A percentile compares a stretch with the other conserved stretches of the same genome.
Conservation (phyloP, 2,113 vertebrate species). For the Hypomesus transpacificus region DNA sequence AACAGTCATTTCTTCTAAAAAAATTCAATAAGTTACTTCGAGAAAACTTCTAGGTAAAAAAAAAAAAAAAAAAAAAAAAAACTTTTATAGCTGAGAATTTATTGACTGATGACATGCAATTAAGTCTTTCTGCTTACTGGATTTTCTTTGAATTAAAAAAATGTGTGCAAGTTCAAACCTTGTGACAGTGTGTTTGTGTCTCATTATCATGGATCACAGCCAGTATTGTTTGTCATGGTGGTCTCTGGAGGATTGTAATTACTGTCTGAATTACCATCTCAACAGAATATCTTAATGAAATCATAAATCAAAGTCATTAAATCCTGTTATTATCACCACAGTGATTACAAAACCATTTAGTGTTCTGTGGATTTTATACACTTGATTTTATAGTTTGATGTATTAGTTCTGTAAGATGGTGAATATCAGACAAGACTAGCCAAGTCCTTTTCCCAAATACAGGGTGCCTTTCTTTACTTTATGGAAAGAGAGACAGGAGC, state of each 20-base stretch:
- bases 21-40: constrained; percentile 51
- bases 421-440: no score
- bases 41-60: constrained; percentile 20
- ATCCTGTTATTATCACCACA: no score
- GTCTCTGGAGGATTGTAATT: no score
- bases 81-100: constrained; percentile 81
- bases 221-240: neutral
- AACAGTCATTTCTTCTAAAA: constrained; percentile 69
- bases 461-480: neutral
- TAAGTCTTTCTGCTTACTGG: constrained; percentile 78
- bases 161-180: constrained; percentile 64
- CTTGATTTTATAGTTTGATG: neutral
- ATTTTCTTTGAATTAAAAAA: constrained; percentile 75
- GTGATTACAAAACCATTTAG: no score
- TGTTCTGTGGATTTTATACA: neutral
- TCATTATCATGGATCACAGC: neutral
- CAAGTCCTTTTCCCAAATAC: no score
- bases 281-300: no score
- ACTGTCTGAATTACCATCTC: no score
- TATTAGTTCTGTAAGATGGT: no score
- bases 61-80: constrained; percentile 66
- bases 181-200: neutral
- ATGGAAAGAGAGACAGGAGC: constrained; percentile 18
- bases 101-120: constrained; percentile 74
- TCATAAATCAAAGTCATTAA: no score